These are phyloP conservation scores for Hydropsyche betteni DNA, from an alignment of 2,888 invertebrate genomes.

Conservation along the genomic window DNA sequence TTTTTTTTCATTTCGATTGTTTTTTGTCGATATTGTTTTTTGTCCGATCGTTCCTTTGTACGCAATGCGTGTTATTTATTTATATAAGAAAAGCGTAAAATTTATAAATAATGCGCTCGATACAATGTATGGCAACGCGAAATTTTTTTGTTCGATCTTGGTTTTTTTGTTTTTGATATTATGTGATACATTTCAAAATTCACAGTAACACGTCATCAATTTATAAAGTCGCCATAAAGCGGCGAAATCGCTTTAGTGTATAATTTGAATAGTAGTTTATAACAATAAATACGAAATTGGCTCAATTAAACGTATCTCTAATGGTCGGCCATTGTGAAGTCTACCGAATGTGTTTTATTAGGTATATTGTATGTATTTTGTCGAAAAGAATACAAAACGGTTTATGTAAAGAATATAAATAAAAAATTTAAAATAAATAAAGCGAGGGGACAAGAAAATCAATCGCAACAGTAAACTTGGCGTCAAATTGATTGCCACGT, in stretches of 20 bases:
- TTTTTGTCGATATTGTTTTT: no score
- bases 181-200: conserved; percentile 26
- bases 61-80: no score
- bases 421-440: conserved; percentile 19
- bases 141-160: no score
- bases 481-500: conserved; percentile 36
- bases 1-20: background rate
- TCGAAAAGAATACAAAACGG: conserved; percentile 2
- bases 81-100: no score
- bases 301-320: conserved; percentile 46
- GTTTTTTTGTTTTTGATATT: background rate
- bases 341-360: conserved; percentile 24
- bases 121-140: no score
- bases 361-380: conserved; percentile 29
- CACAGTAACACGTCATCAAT: conserved; percentile 25
- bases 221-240: conserved; percentile 37
- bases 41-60: no score
- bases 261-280: conserved; percentile 38
- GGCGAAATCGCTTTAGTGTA: conserved; percentile 42
- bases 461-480: conserved; percentile 35
- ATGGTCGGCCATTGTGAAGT: conserved; percentile 30
- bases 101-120: no score
- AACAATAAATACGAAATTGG: conserved; percentile 41
- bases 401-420: background rate
- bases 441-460: conserved; percentile 13